Evolutionary conservation across 2,888 invertebrate species (phyloP).

Genomic region (Apamea anceps): DNA sequence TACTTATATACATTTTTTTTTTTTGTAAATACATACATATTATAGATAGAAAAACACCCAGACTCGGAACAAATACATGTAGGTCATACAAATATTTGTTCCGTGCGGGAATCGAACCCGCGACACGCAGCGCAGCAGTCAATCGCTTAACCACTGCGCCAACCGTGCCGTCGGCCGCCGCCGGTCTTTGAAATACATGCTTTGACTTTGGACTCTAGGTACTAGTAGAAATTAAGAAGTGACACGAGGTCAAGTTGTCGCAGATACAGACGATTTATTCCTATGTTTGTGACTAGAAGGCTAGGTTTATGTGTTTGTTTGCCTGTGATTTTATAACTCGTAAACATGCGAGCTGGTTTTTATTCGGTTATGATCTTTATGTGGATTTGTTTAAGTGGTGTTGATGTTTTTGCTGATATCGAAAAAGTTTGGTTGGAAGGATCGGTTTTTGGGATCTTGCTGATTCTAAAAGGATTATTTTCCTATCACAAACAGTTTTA

Average conservation of each 20-base stretch:
- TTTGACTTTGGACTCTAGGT: background rate
- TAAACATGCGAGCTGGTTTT: slow-evolving; percentile 23
- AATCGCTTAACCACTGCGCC: too few species aligned
- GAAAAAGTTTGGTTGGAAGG: background rate
- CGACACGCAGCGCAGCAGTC: too few species aligned
- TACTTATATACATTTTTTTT: too few species aligned
- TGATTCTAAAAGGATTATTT: background rate
- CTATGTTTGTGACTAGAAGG: slow-evolving; percentile 44
- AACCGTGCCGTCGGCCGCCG: too few species aligned
- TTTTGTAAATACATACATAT: too few species aligned
- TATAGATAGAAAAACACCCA: too few species aligned
- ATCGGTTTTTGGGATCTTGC: background rate
- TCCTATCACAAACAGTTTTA: background rate
- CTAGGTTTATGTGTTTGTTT: slow-evolving; percentile 51
- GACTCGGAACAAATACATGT: too few species aligned
- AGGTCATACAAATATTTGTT: too few species aligned
- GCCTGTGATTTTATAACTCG: slow-evolving; percentile 26
- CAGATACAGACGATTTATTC: slow-evolving; percentile 41
- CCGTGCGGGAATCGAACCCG: too few species aligned
- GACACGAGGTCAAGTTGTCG: slow-evolving; percentile 25
- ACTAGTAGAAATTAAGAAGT: slow-evolving; percentile 17
- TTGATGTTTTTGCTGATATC: background rate
- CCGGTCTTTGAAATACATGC: too few species aligned
- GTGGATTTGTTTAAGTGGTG: background rate
- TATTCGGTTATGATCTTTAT: slow-evolving; percentile 1